Evolutionary conservation across 2,888 invertebrate species (phyloP).

Genomic region (Tuberolachnus salignus): DNA sequence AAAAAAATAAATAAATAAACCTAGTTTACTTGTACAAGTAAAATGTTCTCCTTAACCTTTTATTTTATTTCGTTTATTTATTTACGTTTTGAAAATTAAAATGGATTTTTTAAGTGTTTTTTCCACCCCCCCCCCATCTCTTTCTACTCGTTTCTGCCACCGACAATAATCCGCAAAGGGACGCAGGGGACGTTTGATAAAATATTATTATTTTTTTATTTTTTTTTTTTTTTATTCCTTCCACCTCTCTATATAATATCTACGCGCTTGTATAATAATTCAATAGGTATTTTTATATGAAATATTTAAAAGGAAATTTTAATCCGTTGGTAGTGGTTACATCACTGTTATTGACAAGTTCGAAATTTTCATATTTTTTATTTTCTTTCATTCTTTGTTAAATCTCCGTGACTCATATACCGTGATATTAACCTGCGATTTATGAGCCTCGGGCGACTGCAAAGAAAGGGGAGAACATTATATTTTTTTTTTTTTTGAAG

Average conservation of each 20-base stretch:
- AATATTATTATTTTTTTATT: no score
- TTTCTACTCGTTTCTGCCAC: background rate
- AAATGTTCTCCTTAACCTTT: slow-evolving; percentile 26
- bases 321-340: background rate
- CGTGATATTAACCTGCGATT: slow-evolving; percentile 9
- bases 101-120: slow-evolving; percentile 29
- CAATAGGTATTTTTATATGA: slow-evolving; percentile 11
- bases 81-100: slow-evolving; percentile 12
- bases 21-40: background rate
- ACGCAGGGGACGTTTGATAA: slow-evolving; percentile 6
- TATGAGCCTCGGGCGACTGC: background rate
- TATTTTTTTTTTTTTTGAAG: no score
- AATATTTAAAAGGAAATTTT: no score
- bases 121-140: no score
- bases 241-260: background rate
- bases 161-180: slow-evolving; percentile 23
- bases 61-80: slow-evolving; percentile 28
- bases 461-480: no score
- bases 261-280: slow-evolving; percentile 4
- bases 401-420: background rate
- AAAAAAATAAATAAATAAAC: slow-evolving; percentile 33
- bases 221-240: slow-evolving; percentile 17
- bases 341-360: slow-evolving; percentile 37
- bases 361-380: slow-evolving; percentile 20
- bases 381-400: slow-evolving; percentile 4